Evolutionary conservation across 1,140 invertebrate species (phyloP), one percentile per base, ranked within the genome.

Genomic region (Trachelipus rathkii): DNA sequence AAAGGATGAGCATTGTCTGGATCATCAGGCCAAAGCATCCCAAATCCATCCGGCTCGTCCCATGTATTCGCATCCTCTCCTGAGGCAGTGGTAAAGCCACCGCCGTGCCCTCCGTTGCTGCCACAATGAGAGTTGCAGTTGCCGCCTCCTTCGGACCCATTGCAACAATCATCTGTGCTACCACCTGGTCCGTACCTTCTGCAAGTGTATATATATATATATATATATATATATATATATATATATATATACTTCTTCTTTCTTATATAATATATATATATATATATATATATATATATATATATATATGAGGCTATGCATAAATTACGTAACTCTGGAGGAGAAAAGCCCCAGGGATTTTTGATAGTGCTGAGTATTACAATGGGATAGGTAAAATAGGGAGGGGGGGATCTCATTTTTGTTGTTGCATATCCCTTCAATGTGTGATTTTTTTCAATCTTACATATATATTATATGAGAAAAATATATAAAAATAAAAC

Each of bases 1-100:
- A 81, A 81, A 13, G 80, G 78, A 23, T 81, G 78, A 10, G 76
- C 74, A 7, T 78, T 75, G 53, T 81, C 80, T 13, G 81, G 76
- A 74, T 79, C 81, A 78, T 82, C 74, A 8, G 71, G 71, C 77
- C 79, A 78, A 60, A 60, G 50, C 50, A 60, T 60, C 1, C 50
- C 50, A 19, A 60, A 60, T 15, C 50, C 50, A 60, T 60, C 50
- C 50, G 50, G 50, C 19, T 60, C 50, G 8, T 60, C 50, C 50
- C 50, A 60, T 13, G 50, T 60, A 19, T 13, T 15, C 8, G 50
- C 11, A 2, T 60, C 50, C 1, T 60, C 50, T 19, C 33, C 33
- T 33, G 33, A 33, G 6, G 33, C 33, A 33, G 1, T 33, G 33
- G 33, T 33, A 33, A 33, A 33, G 33, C 33, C 33, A 33, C 33